Evolutionary conservation across 2,113 vertebrate genomes (phyloP).

Genomic region (Carassius carassius): DNA sequence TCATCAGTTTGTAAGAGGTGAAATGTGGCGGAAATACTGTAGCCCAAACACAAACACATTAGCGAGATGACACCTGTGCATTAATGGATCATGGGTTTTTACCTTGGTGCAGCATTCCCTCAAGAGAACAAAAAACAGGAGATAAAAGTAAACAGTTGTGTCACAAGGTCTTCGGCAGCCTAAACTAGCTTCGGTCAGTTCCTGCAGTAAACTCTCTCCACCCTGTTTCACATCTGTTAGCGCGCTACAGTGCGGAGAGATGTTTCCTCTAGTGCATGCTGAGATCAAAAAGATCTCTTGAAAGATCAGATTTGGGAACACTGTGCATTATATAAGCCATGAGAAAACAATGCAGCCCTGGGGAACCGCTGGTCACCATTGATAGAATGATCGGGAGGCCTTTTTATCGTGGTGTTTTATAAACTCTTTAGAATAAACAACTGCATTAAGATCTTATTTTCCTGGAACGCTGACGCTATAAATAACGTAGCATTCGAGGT

Average conservation of each 20-base stretch:
- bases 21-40: slow-evolving; percentile 27
- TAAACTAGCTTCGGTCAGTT: slow-evolving; percentile 40
- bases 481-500: not conserved
- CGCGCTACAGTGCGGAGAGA: slow-evolving; percentile 23
- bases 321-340: slow-evolving; percentile 33
- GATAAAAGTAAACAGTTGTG: not conserved
- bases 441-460: not conserved
- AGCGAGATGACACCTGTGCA: not conserved
- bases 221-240: slow-evolving; percentile 10
- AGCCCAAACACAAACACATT: slow-evolving; percentile 41
- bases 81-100: not conserved
- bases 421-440: slow-evolving; percentile 12
- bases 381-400: not conserved
- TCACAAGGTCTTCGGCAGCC: slow-evolving; percentile 36
- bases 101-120: not conserved
- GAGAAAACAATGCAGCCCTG: slow-evolving; percentile 23
- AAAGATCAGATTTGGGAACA: slow-evolving; percentile 14
- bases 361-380: not conserved
- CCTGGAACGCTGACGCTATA: not conserved
- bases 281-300: not conserved
- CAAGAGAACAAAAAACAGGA: not conserved
- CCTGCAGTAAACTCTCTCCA: slow-evolving; percentile 19
- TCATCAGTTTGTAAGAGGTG: slow-evolving; percentile 3
- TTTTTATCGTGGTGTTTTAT: not conserved
- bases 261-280: slow-evolving; percentile 38